These are phyloP conservation scores for Apamea anceps DNA, from an alignment of 2,888 invertebrate species.

Conservation along the genomic window DNA sequence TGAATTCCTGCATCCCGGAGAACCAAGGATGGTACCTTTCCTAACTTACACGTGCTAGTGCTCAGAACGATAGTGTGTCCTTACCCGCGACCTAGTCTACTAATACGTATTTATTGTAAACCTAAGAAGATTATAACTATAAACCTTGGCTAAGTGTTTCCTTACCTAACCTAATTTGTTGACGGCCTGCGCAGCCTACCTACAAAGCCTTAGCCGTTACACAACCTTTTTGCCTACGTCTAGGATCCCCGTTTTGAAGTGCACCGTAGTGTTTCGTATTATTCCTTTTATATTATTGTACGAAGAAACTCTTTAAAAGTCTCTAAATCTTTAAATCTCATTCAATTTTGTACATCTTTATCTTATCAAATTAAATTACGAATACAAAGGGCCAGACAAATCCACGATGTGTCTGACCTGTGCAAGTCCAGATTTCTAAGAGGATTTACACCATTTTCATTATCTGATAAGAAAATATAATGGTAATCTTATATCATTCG, in stretches of 20 bases:
- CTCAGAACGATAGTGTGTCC: too few species aligned
- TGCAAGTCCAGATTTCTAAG: constrained; percentile 1
- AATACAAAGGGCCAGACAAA: not conserved
- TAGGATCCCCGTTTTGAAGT: not conserved
- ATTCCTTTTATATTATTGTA: not conserved
- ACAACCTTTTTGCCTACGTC: not conserved
- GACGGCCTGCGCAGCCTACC: too few species aligned
- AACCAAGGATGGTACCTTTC: too few species aligned
- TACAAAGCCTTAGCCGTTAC: too few species aligned
- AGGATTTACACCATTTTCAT: constrained; percentile 2
- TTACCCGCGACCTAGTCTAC: too few species aligned
- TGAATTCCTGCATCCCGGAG: too few species aligned
- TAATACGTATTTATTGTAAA: too few species aligned
- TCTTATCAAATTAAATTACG: constrained; percentile 6
- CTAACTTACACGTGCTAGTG: too few species aligned
- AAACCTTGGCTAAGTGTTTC: too few species aligned
- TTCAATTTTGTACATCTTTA: not conserved
- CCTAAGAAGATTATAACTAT: too few species aligned
- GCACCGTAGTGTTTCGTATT: not conserved
- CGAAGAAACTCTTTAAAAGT: not conserved
- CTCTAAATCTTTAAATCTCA: not conserved
- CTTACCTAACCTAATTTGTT: too few species aligned
- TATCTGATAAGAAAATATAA: constrained; percentile 8
- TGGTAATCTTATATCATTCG: constrained; percentile 27
- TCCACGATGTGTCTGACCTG: not conserved